Percentiles rank a stretch among this genome's conserved stretches.
Conservation (phyloP, 1,140 invertebrate genomes). For the Hycleus cichorii region DNA sequence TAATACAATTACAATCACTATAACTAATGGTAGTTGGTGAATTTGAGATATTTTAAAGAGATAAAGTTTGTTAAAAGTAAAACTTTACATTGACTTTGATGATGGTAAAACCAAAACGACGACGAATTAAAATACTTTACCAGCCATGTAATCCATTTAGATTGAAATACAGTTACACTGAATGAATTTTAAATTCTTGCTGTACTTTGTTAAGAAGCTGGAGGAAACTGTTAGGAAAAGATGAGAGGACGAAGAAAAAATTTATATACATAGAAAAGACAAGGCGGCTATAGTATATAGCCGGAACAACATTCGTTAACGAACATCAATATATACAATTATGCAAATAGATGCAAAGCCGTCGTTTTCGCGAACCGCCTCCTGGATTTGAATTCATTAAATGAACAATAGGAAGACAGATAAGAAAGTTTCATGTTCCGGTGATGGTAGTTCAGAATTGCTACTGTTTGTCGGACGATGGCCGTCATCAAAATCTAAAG, state of each 20-base stretch:
- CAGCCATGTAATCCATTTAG: slow-evolving; percentile 19
- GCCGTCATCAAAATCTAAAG: neutral
- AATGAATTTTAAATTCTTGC: slow-evolving; percentile 20
- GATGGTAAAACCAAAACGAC: slow-evolving; percentile 19
- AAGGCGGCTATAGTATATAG: slow-evolving; percentile 7
- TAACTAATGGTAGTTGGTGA: too few relatives aligned
- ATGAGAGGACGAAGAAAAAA: too few relatives aligned
- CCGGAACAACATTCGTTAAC: slow-evolving; percentile 39
- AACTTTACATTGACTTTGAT: slow-evolving; percentile 16
- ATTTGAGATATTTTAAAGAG: too few relatives aligned
- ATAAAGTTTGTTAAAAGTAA: slow-evolving; percentile 1
- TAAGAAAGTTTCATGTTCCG: slow-evolving; percentile 35
- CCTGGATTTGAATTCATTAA: slow-evolving; percentile 41
- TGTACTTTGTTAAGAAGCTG: slow-evolving; percentile 3
- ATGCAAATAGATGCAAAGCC: slow-evolving; percentile 41
- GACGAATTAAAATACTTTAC: slow-evolving; percentile 19
- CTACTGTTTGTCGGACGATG: neutral
- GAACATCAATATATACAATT: slow-evolving; percentile 43
- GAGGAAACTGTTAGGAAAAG: too few relatives aligned
- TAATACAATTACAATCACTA: too few relatives aligned
- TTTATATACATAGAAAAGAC: neutral
- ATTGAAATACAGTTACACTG: slow-evolving; percentile 20
- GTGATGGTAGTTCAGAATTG: neutral
- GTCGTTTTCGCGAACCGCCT: slow-evolving; percentile 36
- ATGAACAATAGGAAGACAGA: slow-evolving; percentile 39